Base-by-base conservation (phyloP, 2,888 invertebrate genomes). In the Aethes cnicana region DNA sequence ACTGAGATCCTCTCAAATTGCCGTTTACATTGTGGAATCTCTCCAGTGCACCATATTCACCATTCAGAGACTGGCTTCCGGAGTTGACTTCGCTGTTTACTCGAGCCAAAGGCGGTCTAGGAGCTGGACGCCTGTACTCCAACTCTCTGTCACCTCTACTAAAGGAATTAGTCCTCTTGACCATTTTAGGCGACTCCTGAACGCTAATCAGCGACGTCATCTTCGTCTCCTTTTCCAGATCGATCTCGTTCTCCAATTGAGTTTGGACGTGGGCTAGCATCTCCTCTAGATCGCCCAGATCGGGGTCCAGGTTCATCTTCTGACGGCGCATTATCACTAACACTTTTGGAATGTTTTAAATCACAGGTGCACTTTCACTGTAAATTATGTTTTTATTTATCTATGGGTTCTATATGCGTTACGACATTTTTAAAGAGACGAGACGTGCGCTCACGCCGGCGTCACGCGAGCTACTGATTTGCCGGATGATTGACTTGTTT, bases 211-310 rank as follows among this genome's bases (percentile, higher is more conserved):
- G 32, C 0, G 84, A 85, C 0, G 86, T 71, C 80, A 84, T 78
- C 52, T 79, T 86, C 2, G 73, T 66, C 25, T 87, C 86, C 35
- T 75, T 82, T 53, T 86, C 86, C 43, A 81, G 37, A 25, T 85
- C 88, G 0, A 90, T 88, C 59, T 90, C 90, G 46, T 86, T 75
- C 58, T 90, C 89, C 4, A 90, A 57, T 53, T 90, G 89, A 0
- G 74, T 83, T 49, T 90, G 90, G 1, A 90, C 90, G 57, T 84
- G 81, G 0, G 89, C 89, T 12, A 90, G 64, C 90, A 90, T 90
- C 56, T 90, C 88, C 52, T 90, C 90, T 6, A 90, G 54, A 47
- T 90, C 90, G 0, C 87, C 88, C 32, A 90, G 57, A 58, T 90
- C 89, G 1, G 89, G 89, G 57, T 86, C 83, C 6, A 85, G 59